Conservation (phyloP, 2,888 invertebrate species). For the Dryococelus australis region DNA sequence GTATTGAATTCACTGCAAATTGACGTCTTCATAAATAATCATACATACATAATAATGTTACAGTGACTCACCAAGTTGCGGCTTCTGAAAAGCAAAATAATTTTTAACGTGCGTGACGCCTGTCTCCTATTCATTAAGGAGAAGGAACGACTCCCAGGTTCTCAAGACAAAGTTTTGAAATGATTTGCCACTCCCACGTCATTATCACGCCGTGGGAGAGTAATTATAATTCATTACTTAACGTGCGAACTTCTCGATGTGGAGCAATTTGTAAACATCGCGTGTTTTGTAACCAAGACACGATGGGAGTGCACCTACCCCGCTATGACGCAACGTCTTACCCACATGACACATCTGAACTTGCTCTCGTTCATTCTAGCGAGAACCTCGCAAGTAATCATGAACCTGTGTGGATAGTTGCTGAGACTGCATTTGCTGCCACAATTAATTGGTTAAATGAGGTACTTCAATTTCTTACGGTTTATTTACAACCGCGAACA, state of each 20-base stretch:
- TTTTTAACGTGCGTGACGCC: not conserved
- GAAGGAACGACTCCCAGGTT: not conserved
- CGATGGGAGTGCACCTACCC: not conserved
- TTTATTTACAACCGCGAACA: not conserved
- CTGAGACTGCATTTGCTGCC: not conserved
- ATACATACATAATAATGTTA: too few relatives aligned
- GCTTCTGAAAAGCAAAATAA: not conserved
- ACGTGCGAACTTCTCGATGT: not conserved
- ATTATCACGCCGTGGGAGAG: not conserved
- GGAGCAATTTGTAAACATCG: not conserved
- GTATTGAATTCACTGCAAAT: too few relatives aligned
- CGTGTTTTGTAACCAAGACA: not conserved
- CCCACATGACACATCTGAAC: too few relatives aligned
- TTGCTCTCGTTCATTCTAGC: not conserved
- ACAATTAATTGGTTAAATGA: not conserved
- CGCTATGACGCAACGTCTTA: not conserved
- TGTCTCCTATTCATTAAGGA: not conserved
- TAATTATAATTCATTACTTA: constrained; percentile 9
- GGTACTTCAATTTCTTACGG: not conserved
- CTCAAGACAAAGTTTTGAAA: not conserved
- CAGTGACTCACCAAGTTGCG: too few relatives aligned
- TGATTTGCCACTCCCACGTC: not conserved
- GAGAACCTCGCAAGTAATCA: not conserved
- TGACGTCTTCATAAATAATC: too few relatives aligned
- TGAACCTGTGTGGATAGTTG: not conserved